phyloP scores from a whole-genome alignment of 2,797 vertebrate genomes.

The Cheirogaleus major region DNA sequence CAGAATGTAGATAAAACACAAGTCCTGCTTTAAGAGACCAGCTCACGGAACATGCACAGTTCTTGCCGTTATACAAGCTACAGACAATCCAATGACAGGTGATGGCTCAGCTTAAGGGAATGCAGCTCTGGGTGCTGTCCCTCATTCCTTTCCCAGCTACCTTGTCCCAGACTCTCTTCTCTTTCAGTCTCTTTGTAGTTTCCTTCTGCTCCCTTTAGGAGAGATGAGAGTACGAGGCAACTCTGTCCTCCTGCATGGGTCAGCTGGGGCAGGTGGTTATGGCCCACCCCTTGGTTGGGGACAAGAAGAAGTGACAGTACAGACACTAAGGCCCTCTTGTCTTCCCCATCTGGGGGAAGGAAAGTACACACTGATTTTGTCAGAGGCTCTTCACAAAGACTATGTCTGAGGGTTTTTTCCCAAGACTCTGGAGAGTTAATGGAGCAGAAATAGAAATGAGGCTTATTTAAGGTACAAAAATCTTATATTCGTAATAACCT shows the following conservation, averaged over 20 bases:
- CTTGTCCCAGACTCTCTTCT: background rate
- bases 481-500: conserved; percentile 76
- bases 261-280: fast-evolving
- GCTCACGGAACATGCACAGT: background rate
- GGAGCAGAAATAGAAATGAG: conserved; percentile 77
- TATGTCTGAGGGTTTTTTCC: background rate
- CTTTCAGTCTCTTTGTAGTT: background rate
- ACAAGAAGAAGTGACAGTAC: background rate
- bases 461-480: conserved; percentile 77
- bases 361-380: background rate
- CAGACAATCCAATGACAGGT: background rate
- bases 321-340: background rate
- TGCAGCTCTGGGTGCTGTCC: background rate
- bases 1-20: background rate
- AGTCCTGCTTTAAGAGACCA: background rate
- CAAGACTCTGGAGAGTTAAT: conserved; percentile 47
- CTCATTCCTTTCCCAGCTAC: background rate
- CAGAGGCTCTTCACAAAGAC: conserved; percentile 33
- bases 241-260: background rate
- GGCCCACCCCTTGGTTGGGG: background rate
- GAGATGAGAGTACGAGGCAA: background rate
- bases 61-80: background rate
- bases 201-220: background rate
- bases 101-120: background rate
- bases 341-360: background rate